phyloP scores from a whole-genome alignment of 2,888 invertebrate genomes.

The Xestia sexstrigata region DNA sequence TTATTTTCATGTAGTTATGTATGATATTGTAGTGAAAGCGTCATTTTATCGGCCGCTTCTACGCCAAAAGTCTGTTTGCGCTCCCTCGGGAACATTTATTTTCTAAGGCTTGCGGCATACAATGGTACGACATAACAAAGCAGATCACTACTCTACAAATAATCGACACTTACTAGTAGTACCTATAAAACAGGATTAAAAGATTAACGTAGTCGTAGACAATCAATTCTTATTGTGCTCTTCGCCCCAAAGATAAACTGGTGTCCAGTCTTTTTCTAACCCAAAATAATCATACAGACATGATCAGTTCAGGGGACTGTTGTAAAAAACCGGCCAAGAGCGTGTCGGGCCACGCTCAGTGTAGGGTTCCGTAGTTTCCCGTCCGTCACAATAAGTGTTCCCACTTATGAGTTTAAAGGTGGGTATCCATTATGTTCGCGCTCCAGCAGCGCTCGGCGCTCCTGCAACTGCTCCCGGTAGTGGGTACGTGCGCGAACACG shows the following conservation, averaged over 20 bases:
- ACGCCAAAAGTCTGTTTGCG: conserved; percentile 49
- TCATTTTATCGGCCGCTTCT: conserved; percentile 49
- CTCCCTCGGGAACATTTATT: conserved; percentile 61
- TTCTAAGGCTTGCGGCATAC: conserved; percentile 34
- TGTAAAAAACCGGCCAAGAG: too few relatives aligned
- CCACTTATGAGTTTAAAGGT: too few relatives aligned
- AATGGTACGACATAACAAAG: background rate
- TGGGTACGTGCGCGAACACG: too few relatives aligned
- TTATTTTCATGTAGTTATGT: background rate
- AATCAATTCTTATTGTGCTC: background rate
- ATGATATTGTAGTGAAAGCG: conserved; percentile 10
- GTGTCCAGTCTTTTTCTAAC: background rate
- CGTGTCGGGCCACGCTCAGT: too few relatives aligned
- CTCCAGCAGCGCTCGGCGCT: too few relatives aligned
- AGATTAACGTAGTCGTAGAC: background rate
- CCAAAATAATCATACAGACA: background rate
- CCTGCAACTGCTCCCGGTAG: too few relatives aligned
- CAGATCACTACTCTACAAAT: background rate
- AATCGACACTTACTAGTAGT: background rate
- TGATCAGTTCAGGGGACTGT: background rate
- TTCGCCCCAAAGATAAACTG: background rate
- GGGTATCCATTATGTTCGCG: too few relatives aligned
- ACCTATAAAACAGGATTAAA: background rate
- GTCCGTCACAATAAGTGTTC: too few relatives aligned
- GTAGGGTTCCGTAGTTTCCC: too few relatives aligned